A percentile compares a stretch with the other conserved stretches of the same genome.
phyloP scores from a whole-genome alignment of 2,113 vertebrate species.

The Hippocampus comes region DNA sequence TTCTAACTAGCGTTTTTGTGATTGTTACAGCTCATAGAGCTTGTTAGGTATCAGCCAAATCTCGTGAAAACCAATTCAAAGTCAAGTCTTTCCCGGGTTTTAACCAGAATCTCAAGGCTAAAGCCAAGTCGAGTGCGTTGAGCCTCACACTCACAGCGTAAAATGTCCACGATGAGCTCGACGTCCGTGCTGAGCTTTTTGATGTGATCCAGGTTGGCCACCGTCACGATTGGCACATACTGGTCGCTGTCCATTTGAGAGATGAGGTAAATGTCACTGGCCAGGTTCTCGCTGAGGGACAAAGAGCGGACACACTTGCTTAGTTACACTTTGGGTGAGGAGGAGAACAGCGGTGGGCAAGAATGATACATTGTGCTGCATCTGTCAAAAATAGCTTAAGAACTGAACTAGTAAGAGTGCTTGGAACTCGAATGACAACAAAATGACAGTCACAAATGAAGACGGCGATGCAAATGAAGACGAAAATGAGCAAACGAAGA shows the following conservation, averaged over 20 bases:
- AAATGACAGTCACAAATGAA: neutral
- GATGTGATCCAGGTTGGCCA: constrained; percentile 97
- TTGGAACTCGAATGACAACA: neutral
- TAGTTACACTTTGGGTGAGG: neutral
- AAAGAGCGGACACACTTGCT: neutral
- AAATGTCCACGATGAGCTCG: constrained; percentile 93
- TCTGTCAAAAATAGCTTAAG: neutral
- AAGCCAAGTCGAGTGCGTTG: neutral
- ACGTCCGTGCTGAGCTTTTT: constrained; percentile 97
- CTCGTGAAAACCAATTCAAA: neutral
- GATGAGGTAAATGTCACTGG: constrained; percentile 99
- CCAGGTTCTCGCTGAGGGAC: constrained; percentile 88
- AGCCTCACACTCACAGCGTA: constrained; percentile 81
- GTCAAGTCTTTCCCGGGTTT: neutral
- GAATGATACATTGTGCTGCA: neutral
- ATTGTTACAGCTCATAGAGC: too few species aligned
- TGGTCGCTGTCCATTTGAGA: constrained; percentile 99
- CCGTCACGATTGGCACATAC: constrained; percentile 97
- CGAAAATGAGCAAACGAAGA: neutral
- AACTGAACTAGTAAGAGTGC: neutral
- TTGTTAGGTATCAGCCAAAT: too few species aligned
- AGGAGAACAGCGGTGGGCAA: neutral
- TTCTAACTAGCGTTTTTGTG: too few species aligned
- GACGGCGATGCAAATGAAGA: neutral
- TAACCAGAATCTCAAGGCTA: too few species aligned